Base-by-base conservation (phyloP, 2,888 invertebrate genomes). In the Neoscelio sp. region DNA sequence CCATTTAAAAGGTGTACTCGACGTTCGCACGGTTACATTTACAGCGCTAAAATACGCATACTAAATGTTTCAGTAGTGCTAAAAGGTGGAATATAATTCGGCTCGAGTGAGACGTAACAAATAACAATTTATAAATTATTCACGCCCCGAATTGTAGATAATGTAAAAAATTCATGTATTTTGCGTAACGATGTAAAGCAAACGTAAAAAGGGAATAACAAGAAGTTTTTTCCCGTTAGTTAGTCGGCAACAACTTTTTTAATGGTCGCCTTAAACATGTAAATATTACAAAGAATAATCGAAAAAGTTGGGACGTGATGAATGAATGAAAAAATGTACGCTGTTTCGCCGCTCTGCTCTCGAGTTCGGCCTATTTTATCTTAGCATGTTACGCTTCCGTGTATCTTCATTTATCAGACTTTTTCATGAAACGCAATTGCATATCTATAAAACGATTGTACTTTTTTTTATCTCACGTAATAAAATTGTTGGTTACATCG, bases 391-490 rank as follows among this genome's bases (percentile, higher is more conserved):
- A 44, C 23, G 23, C 15, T 48, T n/a, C 40, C 54, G 44, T 54
- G 44, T 15, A 67, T 54, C 30, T 54, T 54, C 54, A 67, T 67
- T 48, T 52, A 67, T 67, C 33, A 30, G 17, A 33, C 30, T 64
- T 65, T 67, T 44, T 67, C 54, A 35, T 42, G n/a, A 28, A 28
- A 15, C 42, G 8, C 44, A 10, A 23, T 56, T 44, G 35, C 67
- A 67, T 67, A 46, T 56, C 35, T 67, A 46, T 56, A 56, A 67
- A 56, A 35, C 46, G 10, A 15, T 44, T 46, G 67, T 56, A 67
- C 54, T 56, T 67, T 56, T 67, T 67, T 46, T 67, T 56, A 67
- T 56, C 46, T 56, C 2, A 12, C 7, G 44, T 67, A 44, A 67
- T 23, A 67, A 56, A 46, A 35, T 46, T 46, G 44, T 67, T 54